phyloP scores from a whole-genome alignment of 2,113 vertebrate genomes.

The Ceyx melanurus region DNA sequence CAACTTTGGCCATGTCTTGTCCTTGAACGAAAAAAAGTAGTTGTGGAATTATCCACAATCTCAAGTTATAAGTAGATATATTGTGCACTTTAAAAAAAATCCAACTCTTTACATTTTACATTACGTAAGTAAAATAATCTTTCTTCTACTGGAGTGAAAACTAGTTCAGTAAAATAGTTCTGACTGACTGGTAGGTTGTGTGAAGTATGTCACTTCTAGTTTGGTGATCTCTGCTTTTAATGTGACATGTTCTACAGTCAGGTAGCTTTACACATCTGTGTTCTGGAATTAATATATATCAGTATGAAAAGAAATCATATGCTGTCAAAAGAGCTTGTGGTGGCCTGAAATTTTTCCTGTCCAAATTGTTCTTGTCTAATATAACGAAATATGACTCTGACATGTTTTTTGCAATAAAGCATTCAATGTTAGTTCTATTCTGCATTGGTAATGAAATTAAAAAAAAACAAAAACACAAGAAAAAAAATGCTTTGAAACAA shows the following conservation, averaged over 20 bases:
- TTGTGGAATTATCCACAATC: background rate
- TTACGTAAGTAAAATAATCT: background rate
- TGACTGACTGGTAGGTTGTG: background rate
- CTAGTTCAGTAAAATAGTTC: background rate
- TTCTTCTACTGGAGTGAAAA: background rate
- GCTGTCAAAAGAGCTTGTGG: background rate
- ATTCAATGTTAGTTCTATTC: background rate
- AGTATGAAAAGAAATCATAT: background rate
- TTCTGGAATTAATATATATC: background rate
- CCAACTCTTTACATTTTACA: background rate
- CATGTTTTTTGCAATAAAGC: background rate
- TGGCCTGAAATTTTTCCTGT: background rate
- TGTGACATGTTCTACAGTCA: background rate
- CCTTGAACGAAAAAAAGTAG: background rate
- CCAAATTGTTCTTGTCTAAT: background rate
- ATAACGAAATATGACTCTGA: background rate
- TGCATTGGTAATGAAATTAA: background rate
- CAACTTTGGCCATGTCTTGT: background rate
- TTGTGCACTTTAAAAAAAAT: background rate
- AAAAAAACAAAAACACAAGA: background rate
- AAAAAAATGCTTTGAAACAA: background rate
- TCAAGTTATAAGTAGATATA: background rate
- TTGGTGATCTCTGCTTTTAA: background rate
- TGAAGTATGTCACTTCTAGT: background rate
- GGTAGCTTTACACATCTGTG: background rate